Percentiles rank a stretch among this genome's conserved stretches.
Conservation (phyloP, 2,797 vertebrate species). For the Halcyon badia region DNA sequence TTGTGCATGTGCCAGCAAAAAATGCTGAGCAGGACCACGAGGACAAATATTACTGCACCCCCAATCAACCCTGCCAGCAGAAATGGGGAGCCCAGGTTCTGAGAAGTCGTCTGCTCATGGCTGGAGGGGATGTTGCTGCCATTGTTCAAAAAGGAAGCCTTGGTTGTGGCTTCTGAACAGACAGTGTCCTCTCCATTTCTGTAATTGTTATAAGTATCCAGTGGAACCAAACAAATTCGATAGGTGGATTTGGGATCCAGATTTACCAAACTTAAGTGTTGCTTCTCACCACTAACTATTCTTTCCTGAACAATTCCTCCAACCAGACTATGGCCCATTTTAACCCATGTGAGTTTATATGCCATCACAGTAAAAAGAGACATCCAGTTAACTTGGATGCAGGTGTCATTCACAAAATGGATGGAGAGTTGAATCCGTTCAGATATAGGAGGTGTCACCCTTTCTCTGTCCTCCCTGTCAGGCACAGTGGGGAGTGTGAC, state of each 20-base stretch:
- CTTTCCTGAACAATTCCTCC: conserved; percentile 91
- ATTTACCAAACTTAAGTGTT: conserved; percentile 86
- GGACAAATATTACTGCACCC: conserved; percentile 92
- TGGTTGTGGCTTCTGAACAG: conserved; percentile 94
- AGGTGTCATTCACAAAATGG: conserved; percentile 91
- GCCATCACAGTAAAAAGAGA: conserved; percentile 92
- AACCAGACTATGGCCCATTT: conserved; percentile 92
- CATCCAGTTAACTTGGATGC: conserved; percentile 93
- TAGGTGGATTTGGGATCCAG: conserved; percentile 94
- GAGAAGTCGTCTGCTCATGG: conserved; percentile 90
- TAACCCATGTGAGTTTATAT: conserved; percentile 98
- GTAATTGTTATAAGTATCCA: conserved; percentile 94
- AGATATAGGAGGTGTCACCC: conserved; percentile 80
- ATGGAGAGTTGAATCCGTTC: conserved; percentile 92
- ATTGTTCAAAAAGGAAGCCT: conserved; percentile 84
- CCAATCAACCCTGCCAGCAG: conserved; percentile 92
- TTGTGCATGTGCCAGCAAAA: conserved; percentile 99
- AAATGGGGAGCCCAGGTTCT: conserved; percentile 91
- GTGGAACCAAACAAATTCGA: conserved; percentile 92
- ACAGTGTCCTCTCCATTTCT: conserved; percentile 92
- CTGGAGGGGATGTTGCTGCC: conserved; percentile 87
- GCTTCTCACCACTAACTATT: conserved; percentile 90
- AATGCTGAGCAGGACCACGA: conserved; percentile 88
- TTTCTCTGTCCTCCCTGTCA: conserved; percentile 76
- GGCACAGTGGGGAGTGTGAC: conserved; percentile 80